phyloP scores from a whole-genome alignment of 2,888 invertebrate species.

The Bugula neritina region DNA sequence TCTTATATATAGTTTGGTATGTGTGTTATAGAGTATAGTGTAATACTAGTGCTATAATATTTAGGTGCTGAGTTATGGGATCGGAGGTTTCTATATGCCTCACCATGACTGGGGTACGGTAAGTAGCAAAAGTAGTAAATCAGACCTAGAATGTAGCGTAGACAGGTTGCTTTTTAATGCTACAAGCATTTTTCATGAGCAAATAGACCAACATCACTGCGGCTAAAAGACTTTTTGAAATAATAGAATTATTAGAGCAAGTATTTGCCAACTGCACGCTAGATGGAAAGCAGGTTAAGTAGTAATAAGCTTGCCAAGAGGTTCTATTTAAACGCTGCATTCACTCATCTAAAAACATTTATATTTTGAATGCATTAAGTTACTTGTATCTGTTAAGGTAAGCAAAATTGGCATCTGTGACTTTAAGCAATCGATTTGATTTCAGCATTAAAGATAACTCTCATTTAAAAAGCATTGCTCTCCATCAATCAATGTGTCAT shows the following conservation, averaged over 20 bases:
- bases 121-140: neutral
- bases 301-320: too few relatives aligned
- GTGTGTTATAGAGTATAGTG: too few relatives aligned
- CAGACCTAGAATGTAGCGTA: neutral
- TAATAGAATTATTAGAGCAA: too few relatives aligned
- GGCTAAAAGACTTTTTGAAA: too few relatives aligned
- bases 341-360: neutral
- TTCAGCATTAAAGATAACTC: neutral
- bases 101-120: conserved; percentile 64
- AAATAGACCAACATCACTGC: too few relatives aligned
- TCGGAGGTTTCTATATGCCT: conserved; percentile 93
- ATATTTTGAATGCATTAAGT: neutral
- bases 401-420: neutral
- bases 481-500: neutral
- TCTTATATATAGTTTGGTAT: too few relatives aligned
- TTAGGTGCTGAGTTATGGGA: conserved; percentile 86
- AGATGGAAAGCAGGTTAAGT: too few relatives aligned
- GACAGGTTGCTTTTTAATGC: too few relatives aligned
- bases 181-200: too few relatives aligned
- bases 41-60: too few relatives aligned
- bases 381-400: neutral
- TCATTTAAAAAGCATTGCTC: neutral
- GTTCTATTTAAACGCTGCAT: neutral
- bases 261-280: too few relatives aligned
- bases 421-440: neutral